These are phyloP conservation scores for honey bee (Apis mellifera) DNA, from an alignment of 1,140 invertebrate genomes.

Conservation along the genomic window DNA sequence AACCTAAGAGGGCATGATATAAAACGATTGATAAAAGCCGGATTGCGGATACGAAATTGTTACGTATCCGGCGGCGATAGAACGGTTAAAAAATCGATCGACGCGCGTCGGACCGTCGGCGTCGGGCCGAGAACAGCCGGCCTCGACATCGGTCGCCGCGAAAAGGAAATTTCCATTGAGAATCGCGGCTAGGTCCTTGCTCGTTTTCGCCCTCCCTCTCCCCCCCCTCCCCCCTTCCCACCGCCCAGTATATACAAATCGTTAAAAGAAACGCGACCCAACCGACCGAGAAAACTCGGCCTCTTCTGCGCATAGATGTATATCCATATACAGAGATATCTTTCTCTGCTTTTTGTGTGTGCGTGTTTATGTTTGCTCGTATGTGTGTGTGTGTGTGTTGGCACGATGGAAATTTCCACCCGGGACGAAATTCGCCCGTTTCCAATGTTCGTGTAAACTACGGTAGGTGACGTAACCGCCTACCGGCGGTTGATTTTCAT, in stretches of 20 bases:
- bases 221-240: no score
- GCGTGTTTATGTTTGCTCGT: no score
- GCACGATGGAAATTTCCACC: slow-evolving; percentile 35
- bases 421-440: slow-evolving; percentile 23
- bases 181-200: slow-evolving; percentile 15
- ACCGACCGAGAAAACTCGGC: not conserved
- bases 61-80: slow-evolving; percentile 43
- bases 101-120: slow-evolving; percentile 51
- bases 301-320: slow-evolving; percentile 6
- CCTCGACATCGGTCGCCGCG: slow-evolving; percentile 11
- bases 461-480: slow-evolving; percentile 31
- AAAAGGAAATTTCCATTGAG: slow-evolving; percentile 62
- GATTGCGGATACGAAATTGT: slow-evolving; percentile 16
- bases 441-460: slow-evolving; percentile 20
- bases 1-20: no score
- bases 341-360: not conserved
- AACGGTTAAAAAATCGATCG: slow-evolving; percentile 61
- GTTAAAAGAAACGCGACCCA: not conserved
- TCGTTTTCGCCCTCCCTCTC: not conserved
- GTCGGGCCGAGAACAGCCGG: slow-evolving; percentile 26
- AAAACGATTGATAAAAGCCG: not conserved
- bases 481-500: slow-evolving; percentile 23
- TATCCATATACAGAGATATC: not conserved
- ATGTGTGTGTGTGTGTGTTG: not conserved
- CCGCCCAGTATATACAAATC: not conserved